Evolutionary conservation across 1,140 invertebrate species (phyloP).

Genomic region (Drosophila bifasciata): DNA sequence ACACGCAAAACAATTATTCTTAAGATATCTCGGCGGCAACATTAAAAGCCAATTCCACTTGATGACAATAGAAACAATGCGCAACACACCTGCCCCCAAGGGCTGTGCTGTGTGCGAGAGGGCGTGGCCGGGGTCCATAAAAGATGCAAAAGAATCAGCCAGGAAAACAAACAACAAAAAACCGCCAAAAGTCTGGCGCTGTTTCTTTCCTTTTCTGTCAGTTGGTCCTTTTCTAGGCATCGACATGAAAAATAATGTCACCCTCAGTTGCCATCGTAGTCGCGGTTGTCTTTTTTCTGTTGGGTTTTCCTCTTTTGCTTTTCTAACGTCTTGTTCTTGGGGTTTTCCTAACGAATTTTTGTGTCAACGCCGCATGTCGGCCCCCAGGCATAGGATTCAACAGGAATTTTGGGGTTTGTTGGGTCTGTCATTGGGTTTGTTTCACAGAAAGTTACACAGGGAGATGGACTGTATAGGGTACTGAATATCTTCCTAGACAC

Average conservation of each 20-base stretch:
- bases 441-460: neutral
- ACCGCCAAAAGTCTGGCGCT: constrained; percentile 56
- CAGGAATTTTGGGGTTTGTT: neutral
- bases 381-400: constrained; percentile 17
- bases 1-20: constrained; percentile 84
- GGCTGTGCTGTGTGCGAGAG: constrained; percentile 30
- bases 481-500: too few species aligned
- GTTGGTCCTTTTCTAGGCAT: constrained; percentile 65
- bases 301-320: constrained; percentile 1
- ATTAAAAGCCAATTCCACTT: constrained; percentile 84
- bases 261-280: constrained; percentile 46
- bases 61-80: constrained; percentile 83
- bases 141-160: constrained; percentile 80
- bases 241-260: constrained; percentile 84
- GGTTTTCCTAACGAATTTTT: constrained; percentile 63
- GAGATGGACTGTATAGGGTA: too few species aligned
- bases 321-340: constrained; percentile 60
- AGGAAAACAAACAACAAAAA: constrained; percentile 45
- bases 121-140: constrained; percentile 43
- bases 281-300: constrained; percentile 20
- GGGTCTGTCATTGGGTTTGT: constrained; percentile 24
- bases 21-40: constrained; percentile 84
- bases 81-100: constrained; percentile 71
- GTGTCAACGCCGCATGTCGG: constrained; percentile 67
- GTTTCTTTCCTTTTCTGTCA: constrained; percentile 12